Evolutionary conservation across 2,888 invertebrate genomes (phyloP).

Genomic region (Strigamia transsilvanica): DNA sequence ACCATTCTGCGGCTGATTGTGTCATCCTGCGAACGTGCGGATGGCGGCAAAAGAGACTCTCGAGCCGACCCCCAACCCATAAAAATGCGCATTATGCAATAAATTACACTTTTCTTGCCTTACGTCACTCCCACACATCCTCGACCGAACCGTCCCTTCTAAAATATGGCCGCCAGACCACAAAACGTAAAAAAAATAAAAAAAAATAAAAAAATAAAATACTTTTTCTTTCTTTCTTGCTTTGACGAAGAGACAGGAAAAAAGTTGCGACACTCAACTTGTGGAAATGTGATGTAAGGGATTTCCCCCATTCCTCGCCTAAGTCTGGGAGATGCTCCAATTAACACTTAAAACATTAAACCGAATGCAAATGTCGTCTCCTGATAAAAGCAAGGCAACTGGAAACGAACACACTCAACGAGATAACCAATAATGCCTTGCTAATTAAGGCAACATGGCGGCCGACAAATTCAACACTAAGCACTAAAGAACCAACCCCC

Average conservation of each 20-base stretch:
- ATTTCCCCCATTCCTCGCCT: slow-evolving; percentile 3
- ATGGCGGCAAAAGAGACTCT: slow-evolving; percentile 48
- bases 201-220: too few species aligned
- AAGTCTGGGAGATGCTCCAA: slow-evolving; percentile 8
- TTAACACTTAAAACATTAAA: slow-evolving; percentile 51
- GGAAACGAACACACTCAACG: slow-evolving; percentile 29
- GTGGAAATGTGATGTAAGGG: slow-evolving; percentile 17
- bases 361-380: slow-evolving; percentile 49
- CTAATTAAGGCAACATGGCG: slow-evolving; percentile 51
- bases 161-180: slow-evolving; percentile 39
- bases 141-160: neutral
- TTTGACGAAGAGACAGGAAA: too few species aligned
- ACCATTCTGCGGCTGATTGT: slow-evolving; percentile 53
- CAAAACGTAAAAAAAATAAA: too few species aligned
- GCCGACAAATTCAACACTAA: slow-evolving; percentile 13
- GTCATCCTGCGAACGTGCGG: slow-evolving; percentile 52
- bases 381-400: slow-evolving; percentile 48
- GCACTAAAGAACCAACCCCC: neutral
- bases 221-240: too few species aligned
- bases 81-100: slow-evolving; percentile 54
- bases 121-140: slow-evolving; percentile 40
- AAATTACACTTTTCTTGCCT: slow-evolving; percentile 52
- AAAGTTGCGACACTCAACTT: neutral
- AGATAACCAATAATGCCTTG: slow-evolving; percentile 52
- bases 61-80: slow-evolving; percentile 50